phyloP scores from a whole-genome alignment of 1,140 invertebrate genomes.

The Triops cancriformis region DNA sequence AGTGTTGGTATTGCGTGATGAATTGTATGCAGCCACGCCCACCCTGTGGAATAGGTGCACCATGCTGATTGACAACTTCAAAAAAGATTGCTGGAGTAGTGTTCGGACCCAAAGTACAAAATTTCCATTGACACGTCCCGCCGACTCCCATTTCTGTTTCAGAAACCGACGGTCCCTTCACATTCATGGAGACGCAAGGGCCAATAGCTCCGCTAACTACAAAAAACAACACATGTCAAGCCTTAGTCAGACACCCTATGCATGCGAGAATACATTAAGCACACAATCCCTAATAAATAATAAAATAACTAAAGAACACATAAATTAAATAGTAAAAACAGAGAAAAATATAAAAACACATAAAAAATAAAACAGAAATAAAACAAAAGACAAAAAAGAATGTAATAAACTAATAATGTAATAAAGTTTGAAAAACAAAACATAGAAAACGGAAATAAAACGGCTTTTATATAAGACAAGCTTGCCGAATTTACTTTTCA shows the following conservation, averaged over 20 bases:
- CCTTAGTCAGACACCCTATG: no score
- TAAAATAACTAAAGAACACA: no score
- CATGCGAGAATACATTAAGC: no score
- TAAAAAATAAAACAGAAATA: conserved; percentile 26
- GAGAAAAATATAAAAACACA: conserved; percentile 26
- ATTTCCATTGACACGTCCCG: conserved; percentile 96
- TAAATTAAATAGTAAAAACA: conserved; percentile 19
- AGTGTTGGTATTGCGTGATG: conserved; percentile 97
- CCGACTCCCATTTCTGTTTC: conserved; percentile 96
- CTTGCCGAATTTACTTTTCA: conserved; percentile 72
- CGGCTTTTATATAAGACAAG: background rate
- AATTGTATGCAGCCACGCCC: conserved; percentile 95
- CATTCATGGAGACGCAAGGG: conserved; percentile 85
- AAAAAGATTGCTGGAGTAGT: conserved; percentile 92
- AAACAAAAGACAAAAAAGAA: conserved; percentile 22
- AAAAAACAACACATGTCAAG: conserved; percentile 33
- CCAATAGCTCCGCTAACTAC: conserved; percentile 90
- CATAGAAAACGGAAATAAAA: no score
- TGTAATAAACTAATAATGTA: no score
- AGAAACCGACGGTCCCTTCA: conserved; percentile 81
- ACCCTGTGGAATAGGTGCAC: conserved; percentile 88
- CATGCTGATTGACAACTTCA: conserved; percentile 95
- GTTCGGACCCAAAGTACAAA: conserved; percentile 87
- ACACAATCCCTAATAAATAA: no score
- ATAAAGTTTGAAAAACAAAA: background rate